Evolutionary conservation across 2,797 vertebrate genomes (phyloP).

Genomic region (Petrocephalus sullivani): DNA sequence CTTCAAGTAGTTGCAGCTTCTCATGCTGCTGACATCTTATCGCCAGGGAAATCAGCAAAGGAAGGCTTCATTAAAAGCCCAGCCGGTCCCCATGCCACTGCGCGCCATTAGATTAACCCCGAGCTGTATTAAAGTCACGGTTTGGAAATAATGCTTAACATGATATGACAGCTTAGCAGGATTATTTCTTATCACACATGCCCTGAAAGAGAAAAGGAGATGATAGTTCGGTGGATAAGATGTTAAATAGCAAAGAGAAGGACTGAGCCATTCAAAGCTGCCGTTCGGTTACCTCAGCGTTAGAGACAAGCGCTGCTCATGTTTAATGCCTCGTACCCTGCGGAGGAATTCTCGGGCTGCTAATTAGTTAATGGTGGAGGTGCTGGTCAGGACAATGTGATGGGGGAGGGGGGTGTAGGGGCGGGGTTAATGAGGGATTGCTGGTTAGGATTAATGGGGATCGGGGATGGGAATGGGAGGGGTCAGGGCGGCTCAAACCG

Average conservation of each 20-base stretch:
- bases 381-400: neutral
- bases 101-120: constrained; percentile 11
- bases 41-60: neutral
- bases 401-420: neutral
- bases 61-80: constrained; percentile 13
- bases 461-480: neutral
- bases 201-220: constrained; percentile 12
- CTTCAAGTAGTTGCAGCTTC: neutral
- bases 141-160: constrained; percentile 18
- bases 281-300: neutral
- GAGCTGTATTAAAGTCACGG: neutral
- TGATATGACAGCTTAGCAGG: constrained; percentile 19
- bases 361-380: neutral
- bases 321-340: neutral
- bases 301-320: no score
- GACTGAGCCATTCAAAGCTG: neutral
- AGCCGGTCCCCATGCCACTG: neutral
- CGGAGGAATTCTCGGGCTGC: neutral
- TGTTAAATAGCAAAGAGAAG: constrained; percentile 13
- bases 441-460: neutral
- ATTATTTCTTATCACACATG: constrained; percentile 12
- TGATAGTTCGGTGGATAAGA: constrained; percentile 13
- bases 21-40: neutral
- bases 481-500: neutral
- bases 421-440: neutral